Evolutionary conservation across 1,140 invertebrate species (phyloP).

Genomic region (Rhizoglyphus robini): DNA sequence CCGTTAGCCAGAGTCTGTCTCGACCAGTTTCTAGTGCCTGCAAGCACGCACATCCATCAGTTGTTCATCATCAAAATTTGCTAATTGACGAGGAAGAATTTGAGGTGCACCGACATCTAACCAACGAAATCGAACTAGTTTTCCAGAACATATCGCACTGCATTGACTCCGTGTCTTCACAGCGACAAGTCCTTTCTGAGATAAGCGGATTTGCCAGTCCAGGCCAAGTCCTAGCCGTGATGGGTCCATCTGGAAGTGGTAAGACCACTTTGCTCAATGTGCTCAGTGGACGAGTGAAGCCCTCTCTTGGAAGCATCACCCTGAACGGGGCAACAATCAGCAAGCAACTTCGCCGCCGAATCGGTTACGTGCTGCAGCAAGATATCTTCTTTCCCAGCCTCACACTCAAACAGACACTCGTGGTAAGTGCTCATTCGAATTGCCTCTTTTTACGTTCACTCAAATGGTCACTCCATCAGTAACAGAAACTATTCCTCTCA

Average conservation of each 20-base stretch:
- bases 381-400: slow-evolving; percentile 70
- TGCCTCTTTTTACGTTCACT: too few species aligned
- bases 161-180: slow-evolving; percentile 28
- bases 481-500: too few species aligned
- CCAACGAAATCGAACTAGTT: slow-evolving; percentile 48
- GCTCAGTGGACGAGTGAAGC: slow-evolving; percentile 50
- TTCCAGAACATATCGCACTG: slow-evolving; percentile 48
- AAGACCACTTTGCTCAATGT: slow-evolving; percentile 68
- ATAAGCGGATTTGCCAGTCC: slow-evolving; percentile 58
- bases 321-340: slow-evolving; percentile 57
- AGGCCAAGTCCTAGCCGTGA: slow-evolving; percentile 62
- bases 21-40: neutral
- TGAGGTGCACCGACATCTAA: neutral
- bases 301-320: slow-evolving; percentile 51
- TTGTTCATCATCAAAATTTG: slow-evolving; percentile 21
- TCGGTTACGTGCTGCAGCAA: slow-evolving; percentile 70
- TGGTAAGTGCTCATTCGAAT: slow-evolving; percentile 47
- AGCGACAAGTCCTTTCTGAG: slow-evolving; percentile 47
- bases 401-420: slow-evolving; percentile 60
- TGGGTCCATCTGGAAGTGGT: slow-evolving; percentile 57
- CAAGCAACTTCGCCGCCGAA: slow-evolving; percentile 57
- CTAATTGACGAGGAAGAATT: neutral
- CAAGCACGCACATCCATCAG: slow-evolving; percentile 9
- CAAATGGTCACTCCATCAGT: too few species aligned
- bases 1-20: neutral